phyloP scores from a whole-genome alignment of 2,888 invertebrate genomes.

The Listrodromus nycthemerus region DNA sequence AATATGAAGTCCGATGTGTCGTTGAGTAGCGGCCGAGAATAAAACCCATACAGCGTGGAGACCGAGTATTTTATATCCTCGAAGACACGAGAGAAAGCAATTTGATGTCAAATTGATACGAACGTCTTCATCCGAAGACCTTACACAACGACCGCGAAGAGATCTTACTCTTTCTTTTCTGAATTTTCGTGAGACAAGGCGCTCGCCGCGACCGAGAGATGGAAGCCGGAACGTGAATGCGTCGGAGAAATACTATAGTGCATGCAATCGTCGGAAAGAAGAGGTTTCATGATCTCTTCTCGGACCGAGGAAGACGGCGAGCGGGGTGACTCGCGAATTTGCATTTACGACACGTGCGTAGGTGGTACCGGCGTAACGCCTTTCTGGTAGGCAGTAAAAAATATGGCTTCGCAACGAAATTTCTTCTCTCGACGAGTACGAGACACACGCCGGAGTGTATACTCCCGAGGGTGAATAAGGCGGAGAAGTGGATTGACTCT shows the following conservation, averaged over 20 bases:
- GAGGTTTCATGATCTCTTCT: constrained; percentile 59
- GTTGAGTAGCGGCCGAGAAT: constrained; percentile 26
- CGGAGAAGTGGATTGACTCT: constrained; percentile 48
- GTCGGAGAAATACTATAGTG: constrained; percentile 31
- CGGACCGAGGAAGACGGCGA: constrained; percentile 37
- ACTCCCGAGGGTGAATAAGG: constrained; percentile 28
- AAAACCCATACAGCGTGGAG: background rate
- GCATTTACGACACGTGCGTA: constrained; percentile 73
- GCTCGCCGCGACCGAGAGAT: background rate
- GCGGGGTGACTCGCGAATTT: constrained; percentile 63
- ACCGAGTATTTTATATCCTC: constrained; percentile 31
- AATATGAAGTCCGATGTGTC: constrained; percentile 29
- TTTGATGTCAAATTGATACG: constrained; percentile 60
- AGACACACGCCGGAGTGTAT: constrained; percentile 13
- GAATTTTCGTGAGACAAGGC: constrained; percentile 34
- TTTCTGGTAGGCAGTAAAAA: constrained; percentile 66
- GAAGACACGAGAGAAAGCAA: constrained; percentile 37
- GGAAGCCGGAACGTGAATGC: constrained; percentile 56
- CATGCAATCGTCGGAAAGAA: constrained; percentile 31
- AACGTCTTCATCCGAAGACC: constrained; percentile 56
- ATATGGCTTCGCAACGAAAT: constrained; percentile 57
- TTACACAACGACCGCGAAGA: constrained; percentile 5
- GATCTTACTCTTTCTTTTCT: constrained; percentile 48
- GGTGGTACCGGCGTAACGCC: constrained; percentile 70
- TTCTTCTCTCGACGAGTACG: constrained; percentile 38